Percentiles rank a stretch among this genome's conserved stretches.
These are phyloP conservation scores for Malthinus flaveolus DNA, from an alignment of 2,888 invertebrate genomes.

Conservation along the genomic window DNA sequence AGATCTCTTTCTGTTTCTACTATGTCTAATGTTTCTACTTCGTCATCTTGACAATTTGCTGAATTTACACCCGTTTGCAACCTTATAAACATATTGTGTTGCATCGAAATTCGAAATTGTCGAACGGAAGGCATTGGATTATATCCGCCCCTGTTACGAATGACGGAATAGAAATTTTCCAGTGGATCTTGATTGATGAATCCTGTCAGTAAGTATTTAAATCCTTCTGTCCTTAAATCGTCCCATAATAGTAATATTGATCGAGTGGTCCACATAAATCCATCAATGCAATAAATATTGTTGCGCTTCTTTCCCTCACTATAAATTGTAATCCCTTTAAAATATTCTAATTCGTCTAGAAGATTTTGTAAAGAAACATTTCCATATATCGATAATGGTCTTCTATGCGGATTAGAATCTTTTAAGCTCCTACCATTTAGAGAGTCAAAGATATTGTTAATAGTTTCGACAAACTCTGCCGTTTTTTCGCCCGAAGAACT, in stretches of 20 bases:
- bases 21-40: conserved; percentile 13
- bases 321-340: conserved; percentile 24
- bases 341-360: conserved; percentile 20
- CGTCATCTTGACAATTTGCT: conserved; percentile 24
- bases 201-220: conserved; percentile 19
- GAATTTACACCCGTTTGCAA: conserved; percentile 21
- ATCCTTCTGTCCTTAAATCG: conserved; percentile 24
- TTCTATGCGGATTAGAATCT: conserved; percentile 5
- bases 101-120: conserved; percentile 24
- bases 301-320: conserved; percentile 11
- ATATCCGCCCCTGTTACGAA: conserved; percentile 33
- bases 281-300: conserved; percentile 36
- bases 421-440: conserved; percentile 8
- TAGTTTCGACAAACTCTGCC: conserved; percentile 5
- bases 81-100: conserved; percentile 29
- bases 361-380: conserved; percentile 33
- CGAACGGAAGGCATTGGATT: conserved; percentile 29
- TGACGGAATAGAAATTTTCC: conserved; percentile 35
- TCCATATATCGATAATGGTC: conserved; percentile 5
- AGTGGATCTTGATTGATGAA: conserved; percentile 35
- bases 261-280: conserved; percentile 34
- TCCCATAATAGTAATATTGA: conserved; percentile 32
- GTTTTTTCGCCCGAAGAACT: conserved; percentile 4
- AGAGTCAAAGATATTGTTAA: conserved; percentile 17
- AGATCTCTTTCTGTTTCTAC: neutral